Percentiles rank a stretch among this genome's conserved stretches.
These are phyloP conservation scores for Leptopterna dolabrata DNA, from an alignment of 2,888 invertebrate genomes.

Conservation along the genomic window DNA sequence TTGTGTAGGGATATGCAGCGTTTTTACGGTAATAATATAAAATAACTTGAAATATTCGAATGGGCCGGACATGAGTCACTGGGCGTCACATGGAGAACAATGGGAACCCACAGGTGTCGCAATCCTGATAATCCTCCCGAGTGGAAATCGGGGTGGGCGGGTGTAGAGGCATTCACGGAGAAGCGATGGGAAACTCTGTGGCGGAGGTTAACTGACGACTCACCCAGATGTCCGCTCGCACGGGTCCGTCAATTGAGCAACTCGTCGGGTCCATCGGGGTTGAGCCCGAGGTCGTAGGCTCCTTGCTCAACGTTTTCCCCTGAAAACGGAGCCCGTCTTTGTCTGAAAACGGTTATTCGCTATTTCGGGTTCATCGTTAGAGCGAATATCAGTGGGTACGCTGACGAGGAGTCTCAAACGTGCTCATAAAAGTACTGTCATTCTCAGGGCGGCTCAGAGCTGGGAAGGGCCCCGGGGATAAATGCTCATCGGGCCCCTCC, in stretches of 20 bases:
- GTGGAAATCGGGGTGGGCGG: not conserved
- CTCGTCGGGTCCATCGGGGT: not conserved
- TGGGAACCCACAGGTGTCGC: not conserved
- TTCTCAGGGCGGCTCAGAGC: no score
- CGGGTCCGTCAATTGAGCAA: not conserved
- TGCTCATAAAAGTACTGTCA: no score
- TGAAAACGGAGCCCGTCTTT: not conserved
- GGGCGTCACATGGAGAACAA: not conserved
- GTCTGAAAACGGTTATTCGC: not conserved
- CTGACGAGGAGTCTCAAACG: no score
- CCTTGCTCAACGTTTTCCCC: not conserved
- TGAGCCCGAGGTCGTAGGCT: not conserved
- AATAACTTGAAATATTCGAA: not conserved
- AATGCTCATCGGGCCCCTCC: no score
- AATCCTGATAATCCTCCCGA: not conserved
- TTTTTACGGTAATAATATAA: no score
- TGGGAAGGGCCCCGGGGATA: no score
- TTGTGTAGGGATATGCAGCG: no score
- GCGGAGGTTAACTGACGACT: not conserved
- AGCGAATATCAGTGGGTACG: no score
- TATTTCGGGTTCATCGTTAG: not conserved
- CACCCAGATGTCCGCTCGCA: slow-evolving; percentile 7
- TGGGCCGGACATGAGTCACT: not conserved
- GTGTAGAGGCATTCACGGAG: not conserved
- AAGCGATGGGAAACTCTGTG: not conserved